These are phyloP conservation scores for Pelmatolapia mariae DNA, from an alignment of 2,113 vertebrate genomes.

Conservation along the genomic window DNA sequence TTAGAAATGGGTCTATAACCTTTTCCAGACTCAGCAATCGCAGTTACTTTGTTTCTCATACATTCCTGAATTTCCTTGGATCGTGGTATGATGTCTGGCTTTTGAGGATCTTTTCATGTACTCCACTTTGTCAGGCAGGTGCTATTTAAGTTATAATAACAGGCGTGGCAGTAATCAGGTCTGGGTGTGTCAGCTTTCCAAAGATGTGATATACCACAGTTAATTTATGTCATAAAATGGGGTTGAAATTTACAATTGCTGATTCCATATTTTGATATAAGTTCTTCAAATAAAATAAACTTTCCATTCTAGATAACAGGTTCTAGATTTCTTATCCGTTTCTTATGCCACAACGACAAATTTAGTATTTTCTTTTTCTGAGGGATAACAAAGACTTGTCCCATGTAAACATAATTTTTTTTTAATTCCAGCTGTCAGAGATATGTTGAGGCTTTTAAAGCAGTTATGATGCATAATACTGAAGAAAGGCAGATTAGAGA, in stretches of 20 bases:
- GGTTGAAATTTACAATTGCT: background rate
- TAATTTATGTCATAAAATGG: background rate
- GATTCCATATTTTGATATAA: background rate
- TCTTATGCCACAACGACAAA: background rate
- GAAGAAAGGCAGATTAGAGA: background rate
- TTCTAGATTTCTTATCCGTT: background rate
- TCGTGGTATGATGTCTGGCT: background rate
- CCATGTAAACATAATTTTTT: background rate
- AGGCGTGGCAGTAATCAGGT: background rate
- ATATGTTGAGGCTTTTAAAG: background rate
- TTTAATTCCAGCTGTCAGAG: background rate
- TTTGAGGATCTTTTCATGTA: background rate
- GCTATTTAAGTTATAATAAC: background rate
- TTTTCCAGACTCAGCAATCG: background rate
- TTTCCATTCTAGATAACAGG: background rate
- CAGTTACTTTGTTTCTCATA: background rate
- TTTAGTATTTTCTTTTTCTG: background rate
- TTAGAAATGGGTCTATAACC: background rate
- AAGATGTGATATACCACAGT: background rate
- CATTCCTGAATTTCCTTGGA: background rate
- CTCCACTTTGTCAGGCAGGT: background rate
- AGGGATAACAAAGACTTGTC: background rate
- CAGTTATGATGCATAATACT: background rate
- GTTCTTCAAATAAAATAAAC: background rate
- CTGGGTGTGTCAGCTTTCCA: background rate